Percentiles rank a stretch among this genome's conserved stretches.
Conservation (phyloP, 2,113 vertebrate genomes). For the Tragelaphus imberbis region DNA sequence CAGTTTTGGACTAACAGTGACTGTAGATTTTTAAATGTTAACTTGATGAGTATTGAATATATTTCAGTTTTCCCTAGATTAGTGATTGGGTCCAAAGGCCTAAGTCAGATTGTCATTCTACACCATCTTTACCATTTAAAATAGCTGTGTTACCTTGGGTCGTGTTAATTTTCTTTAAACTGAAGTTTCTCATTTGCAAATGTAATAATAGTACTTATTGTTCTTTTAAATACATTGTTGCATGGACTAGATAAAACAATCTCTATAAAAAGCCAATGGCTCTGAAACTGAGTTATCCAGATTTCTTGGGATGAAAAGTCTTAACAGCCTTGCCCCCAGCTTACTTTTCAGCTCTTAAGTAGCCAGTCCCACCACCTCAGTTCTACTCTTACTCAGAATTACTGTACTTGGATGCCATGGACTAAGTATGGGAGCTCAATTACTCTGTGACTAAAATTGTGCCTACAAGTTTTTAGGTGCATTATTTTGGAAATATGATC, state of each 20-base stretch:
- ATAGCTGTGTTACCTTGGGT: background rate
- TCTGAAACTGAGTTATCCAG: background rate
- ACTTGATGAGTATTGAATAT: background rate
- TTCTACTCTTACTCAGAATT: background rate
- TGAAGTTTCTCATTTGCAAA: slow-evolving; percentile 29
- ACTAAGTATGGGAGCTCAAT: background rate
- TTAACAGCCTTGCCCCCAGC: background rate
- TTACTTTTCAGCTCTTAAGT: background rate
- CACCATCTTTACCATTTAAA: background rate
- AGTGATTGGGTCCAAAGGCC: background rate
- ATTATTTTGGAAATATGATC: slow-evolving; percentile 19
- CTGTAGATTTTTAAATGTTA: slow-evolving; percentile 23
- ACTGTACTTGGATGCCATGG: background rate
- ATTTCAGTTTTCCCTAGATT: background rate
- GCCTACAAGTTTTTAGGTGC: background rate
- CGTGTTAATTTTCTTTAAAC: background rate
- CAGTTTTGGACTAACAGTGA: background rate
- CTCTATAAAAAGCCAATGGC: background rate
- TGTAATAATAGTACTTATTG: slow-evolving; percentile 3
- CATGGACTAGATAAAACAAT: slow-evolving; percentile 14
- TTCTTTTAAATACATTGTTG: slow-evolving; percentile 11
- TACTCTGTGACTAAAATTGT: slow-evolving; percentile 1
- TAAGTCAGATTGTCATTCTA: background rate
- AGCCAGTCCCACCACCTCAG: background rate
- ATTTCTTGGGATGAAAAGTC: background rate